Conservation (phyloP, 2,888 invertebrate species). For the Mimumesa dahlbomi region DNA sequence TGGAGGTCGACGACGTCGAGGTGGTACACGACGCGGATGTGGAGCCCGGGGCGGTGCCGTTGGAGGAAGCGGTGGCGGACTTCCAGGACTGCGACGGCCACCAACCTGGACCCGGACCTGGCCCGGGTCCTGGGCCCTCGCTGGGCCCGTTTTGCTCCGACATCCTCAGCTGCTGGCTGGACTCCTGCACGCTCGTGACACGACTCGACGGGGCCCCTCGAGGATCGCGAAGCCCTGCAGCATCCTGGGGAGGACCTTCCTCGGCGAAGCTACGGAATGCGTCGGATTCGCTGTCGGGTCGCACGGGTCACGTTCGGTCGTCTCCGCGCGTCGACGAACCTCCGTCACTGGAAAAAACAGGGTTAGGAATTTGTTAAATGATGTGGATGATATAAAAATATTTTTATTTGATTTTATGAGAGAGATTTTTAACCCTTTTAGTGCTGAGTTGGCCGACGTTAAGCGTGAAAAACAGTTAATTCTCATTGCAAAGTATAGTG, state of each 20-base stretch:
- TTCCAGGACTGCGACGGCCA: constrained; percentile 77
- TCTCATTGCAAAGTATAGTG: no score
- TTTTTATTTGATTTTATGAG: no score
- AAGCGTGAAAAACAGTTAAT: no score
- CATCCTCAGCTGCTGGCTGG: constrained; percentile 77
- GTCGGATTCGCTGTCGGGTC: not conserved
- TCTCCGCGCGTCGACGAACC: constrained; percentile 1
- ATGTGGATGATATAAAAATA: no score
- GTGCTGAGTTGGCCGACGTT: no score
- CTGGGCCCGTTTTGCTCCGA: constrained; percentile 79
- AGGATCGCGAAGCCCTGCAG: constrained; percentile 66
- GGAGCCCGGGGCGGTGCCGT: constrained; percentile 66
- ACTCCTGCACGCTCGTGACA: constrained; percentile 54
- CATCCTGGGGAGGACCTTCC: constrained; percentile 72
- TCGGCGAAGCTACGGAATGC: constrained; percentile 7
- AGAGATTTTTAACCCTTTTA: no score
- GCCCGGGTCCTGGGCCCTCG: constrained; percentile 74
- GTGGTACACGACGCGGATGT: constrained; percentile 63
- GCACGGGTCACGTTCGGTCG: constrained; percentile 2
- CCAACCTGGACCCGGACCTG: constrained; percentile 72
- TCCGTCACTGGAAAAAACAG: constrained; percentile 6
- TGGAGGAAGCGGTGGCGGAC: constrained; percentile 59
- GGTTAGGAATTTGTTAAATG: no score
- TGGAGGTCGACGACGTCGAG: constrained; percentile 47
- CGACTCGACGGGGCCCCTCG: constrained; percentile 53